Evolutionary conservation across 2,113 vertebrate genomes (phyloP).

Genomic region (Tympanuchus pallidicinctus): DNA sequence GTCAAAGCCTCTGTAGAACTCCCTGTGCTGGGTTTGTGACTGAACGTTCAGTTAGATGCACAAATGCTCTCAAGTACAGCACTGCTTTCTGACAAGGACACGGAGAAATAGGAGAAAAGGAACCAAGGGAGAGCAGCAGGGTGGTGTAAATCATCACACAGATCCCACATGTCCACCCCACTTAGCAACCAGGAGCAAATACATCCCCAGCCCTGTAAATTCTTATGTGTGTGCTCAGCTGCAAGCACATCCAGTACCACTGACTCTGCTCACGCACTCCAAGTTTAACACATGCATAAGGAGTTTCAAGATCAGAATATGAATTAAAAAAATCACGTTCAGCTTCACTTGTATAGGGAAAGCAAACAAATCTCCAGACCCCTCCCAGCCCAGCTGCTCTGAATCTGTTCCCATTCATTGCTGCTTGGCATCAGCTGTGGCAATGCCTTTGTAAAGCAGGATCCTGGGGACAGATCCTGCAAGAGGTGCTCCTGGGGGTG

Average conservation of each 20-base stretch:
- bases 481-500: not conserved
- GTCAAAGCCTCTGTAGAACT: not conserved
- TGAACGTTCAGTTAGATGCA: fast-evolving
- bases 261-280: not conserved
- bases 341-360: not conserved
- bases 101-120: not conserved
- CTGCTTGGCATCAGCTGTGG: not conserved
- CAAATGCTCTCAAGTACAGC: fast-evolving
- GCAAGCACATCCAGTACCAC: slow-evolving; percentile 29
- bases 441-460: not conserved
- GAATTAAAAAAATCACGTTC: not conserved
- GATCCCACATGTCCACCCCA: not conserved
- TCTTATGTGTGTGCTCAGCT: not conserved
- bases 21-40: fast-evolving
- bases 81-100: not conserved
- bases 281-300: not conserved
- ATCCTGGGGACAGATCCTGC: not conserved
- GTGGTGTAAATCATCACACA: not conserved
- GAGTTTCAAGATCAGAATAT: not conserved
- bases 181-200: slow-evolving; percentile 21
- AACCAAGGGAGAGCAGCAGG: not conserved
- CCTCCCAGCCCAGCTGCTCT: not conserved
- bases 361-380: not conserved
- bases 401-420: not conserved
- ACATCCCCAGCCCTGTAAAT: not conserved